Base-by-base conservation (phyloP, 1,140 invertebrate species). In the Plodia interpunctella region DNA sequence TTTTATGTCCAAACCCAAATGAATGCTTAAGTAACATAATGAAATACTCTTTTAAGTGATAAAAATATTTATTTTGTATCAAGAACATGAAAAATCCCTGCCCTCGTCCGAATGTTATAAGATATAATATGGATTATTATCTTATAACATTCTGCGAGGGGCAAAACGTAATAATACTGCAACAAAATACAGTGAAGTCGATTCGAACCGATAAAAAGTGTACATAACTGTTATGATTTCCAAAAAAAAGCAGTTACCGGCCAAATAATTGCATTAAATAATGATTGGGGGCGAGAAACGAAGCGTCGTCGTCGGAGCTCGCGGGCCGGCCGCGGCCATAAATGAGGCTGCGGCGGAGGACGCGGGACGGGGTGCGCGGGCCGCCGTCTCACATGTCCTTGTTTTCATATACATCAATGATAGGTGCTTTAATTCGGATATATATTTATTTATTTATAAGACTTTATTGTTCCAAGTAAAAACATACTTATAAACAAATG, bases 221-320 rank as follows among this genome's bases (percentile, higher is more conserved):
- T 72, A 74, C 65, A 63, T 81, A 76, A 80, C 74, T 74, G 76
- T 82, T 80, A 73, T 72, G 66, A 72, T 72, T 80, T 74, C 62
- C 65, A 69, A 84, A 80, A 80, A 44, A 80, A 81, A 80, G 67
- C 68, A 65, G 67, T 78, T 76, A 76, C 70, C 58, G 68, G 71
- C 65, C 63, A 83, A 86, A 84, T 88, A 86, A 88, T 88, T 86
- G 84, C 77, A 80, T 81, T 78, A 80, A 84, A 86, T 84, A 88
- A 83, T 83, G 78, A 84, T 77, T 76, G 74, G 79, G n/a, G 74
- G 70, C 74, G 74, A 76, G 76, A 80, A 75, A 57, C 63, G 70
- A 63, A 74, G 65, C 75, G 73, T 76, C 75, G 72, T 76, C 76
- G 71, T n/a, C 77, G 80, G 83, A 84, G 83, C 80, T 85, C 71